A percentile compares a stretch with the other conserved stretches of the same genome.
Conservation (phyloP, 2,113 vertebrate species). For the Furnarius figulus region DNA sequence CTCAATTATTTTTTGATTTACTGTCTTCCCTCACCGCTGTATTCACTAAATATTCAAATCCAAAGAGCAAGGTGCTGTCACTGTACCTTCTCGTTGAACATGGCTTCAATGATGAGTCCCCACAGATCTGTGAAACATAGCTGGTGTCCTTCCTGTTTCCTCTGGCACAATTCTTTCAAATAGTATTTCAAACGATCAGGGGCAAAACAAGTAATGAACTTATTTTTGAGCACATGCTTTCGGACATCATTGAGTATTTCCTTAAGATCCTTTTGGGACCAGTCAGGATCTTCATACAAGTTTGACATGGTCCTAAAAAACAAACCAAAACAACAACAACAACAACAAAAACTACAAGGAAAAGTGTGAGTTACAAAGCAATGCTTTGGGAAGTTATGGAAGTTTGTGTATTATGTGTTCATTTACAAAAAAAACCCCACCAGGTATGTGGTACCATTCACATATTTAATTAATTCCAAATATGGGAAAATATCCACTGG, state of each 20-base stretch:
- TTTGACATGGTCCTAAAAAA: slow-evolving; percentile 79
- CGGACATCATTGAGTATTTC: slow-evolving; percentile 45
- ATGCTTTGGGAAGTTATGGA: not conserved
- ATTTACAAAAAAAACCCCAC: not conserved
- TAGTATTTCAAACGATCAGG: slow-evolving; percentile 75
- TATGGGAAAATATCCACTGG: not conserved
- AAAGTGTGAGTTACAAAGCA: not conserved
- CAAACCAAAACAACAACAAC: not conserved
- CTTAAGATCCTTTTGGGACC: slow-evolving; percentile 82
- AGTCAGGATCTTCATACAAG: slow-evolving; percentile 80
- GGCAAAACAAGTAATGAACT: slow-evolving; percentile 67
- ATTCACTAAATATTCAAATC: not conserved
- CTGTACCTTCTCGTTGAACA: slow-evolving; percentile 79
- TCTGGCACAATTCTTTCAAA: slow-evolving; percentile 67
- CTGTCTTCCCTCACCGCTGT: not conserved
- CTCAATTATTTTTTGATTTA: not conserved
- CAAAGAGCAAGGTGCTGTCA: not conserved
- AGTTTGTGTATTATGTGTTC: not conserved
- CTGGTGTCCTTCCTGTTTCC: slow-evolving; percentile 74
- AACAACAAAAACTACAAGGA: not conserved
- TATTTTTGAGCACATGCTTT: slow-evolving; percentile 75
- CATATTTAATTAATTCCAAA: not conserved
- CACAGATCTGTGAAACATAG: slow-evolving; percentile 81
- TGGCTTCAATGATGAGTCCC: slow-evolving; percentile 81
- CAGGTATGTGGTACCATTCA: not conserved